These are phyloP conservation scores for Hydrotaea diabolus DNA, from an alignment of 2,888 invertebrate genomes.

Conservation along the genomic window DNA sequence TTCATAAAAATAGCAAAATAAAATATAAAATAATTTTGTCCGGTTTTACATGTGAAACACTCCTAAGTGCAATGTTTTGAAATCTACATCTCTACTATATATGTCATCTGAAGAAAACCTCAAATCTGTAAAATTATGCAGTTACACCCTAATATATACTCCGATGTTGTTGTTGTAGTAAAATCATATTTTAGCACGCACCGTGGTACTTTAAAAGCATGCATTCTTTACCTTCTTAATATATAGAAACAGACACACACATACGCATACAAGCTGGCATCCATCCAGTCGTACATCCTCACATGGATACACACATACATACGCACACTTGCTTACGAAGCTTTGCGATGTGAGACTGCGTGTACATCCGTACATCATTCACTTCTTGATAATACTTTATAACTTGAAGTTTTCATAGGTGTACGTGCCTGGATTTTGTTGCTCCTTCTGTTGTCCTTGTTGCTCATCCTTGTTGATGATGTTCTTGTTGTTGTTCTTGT, in stretches of 20 bases:
- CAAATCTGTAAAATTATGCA: not conserved
- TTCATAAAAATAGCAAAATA: no score
- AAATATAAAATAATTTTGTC: no score
- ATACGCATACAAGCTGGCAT: not conserved
- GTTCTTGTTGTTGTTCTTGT: not conserved
- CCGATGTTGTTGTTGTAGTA: slow-evolving; percentile 13
- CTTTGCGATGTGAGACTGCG: not conserved
- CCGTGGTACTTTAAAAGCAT: slow-evolving; percentile 25
- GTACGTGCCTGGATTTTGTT: slow-evolving; percentile 15
- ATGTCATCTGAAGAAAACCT: no score
- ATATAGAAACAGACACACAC: not conserved
- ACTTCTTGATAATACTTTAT: slow-evolving; percentile 33
- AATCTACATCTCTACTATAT: no score
- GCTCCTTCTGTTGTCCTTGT: not conserved
- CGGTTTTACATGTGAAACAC: no score
- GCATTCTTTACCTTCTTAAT: slow-evolving; percentile 34
- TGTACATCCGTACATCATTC: slow-evolving; percentile 18
- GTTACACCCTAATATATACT: not conserved
- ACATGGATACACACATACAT: not conserved
- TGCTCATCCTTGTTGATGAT: not conserved
- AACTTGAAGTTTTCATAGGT: slow-evolving; percentile 22
- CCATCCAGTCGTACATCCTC: not conserved
- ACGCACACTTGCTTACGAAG: no score
- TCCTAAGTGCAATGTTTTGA: no score
- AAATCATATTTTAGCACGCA: slow-evolving; percentile 43